Evolutionary conservation across 2,797 vertebrate species (phyloP), one percentile per base, ranked within the genome.

Genomic region (Anableps anableps): DNA sequence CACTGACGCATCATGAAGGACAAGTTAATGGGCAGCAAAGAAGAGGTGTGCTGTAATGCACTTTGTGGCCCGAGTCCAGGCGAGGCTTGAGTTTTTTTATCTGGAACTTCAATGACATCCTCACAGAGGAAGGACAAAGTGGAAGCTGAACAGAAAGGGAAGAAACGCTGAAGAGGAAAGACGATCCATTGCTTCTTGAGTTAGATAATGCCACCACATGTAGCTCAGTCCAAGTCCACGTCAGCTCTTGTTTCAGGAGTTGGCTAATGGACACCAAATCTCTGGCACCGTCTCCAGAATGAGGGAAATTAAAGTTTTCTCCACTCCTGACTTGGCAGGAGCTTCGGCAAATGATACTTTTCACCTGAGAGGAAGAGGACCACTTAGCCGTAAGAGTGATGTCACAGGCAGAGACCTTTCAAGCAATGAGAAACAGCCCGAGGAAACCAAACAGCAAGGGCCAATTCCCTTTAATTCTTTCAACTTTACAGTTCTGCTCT

Each of bases 41-140:
- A 83, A 73, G 85, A 85, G 85, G 83, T 74, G 88, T 79, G 88
- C 92, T 86, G 89, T 94, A 95, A 95, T 95, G 94, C 88, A 91
- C 87, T 89, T 80, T 47, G 86, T 95, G 93, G 95, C 94, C 79
- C 31, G 0, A 38, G 74, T 94, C 94, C 94, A 95, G 89, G 83
- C 50, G 13, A 85, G 83, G 62, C 86, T 86, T 84, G 50, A 88
- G 87, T 92, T 87, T 86, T 77, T 88, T 83, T 87, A 88, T 60
- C 84, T 85, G 85, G 85, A 91, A 89, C 88, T 82, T 88, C 85
- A 79, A 86, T 68, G 79, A 88, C 68, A 60, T 50, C 82, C 58
- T 85, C 70, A 55, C 60, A 78, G 60, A 85, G 50, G 58, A 83
- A 85, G 79, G 77, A 85, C 78, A 84, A 87, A 90, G 86, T 86